Base-by-base conservation (phyloP, 1,140 invertebrate genomes). In the Caenorhabditis brenneri region DNA sequence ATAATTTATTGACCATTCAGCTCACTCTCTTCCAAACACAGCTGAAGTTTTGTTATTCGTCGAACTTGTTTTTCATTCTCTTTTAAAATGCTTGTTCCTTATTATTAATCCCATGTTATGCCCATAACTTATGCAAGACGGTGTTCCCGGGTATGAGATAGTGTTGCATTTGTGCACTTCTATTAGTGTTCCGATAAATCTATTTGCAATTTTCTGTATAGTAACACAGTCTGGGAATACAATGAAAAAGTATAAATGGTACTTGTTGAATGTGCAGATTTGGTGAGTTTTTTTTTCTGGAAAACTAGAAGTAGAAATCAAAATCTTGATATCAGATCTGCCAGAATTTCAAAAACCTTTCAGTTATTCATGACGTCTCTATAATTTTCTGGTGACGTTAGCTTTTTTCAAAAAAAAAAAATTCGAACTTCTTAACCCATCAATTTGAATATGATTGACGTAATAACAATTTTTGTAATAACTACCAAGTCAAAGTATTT, bases 211-310 rank as follows among this genome's bases (percentile, higher is more conserved):
- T 42, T 74, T 74, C 46, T 74, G 65, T 31, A 74, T 74, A 10
- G 6, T 24, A 10, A 74, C 65, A 42, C 65, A 74, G 10, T 42
- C 65, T 0, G 42, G 36, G 19, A 74, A 15, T 42, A 24, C 36
- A 10, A 74, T 74, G 65, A 74, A 74, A 42, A 39, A 74, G 10
- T 74, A 74, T 12, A 74, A 74, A 24, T 74, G 65, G 65, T 74
- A 74, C 46, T 74, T 74, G n/a, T 74, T 74, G 36, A 74, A 74
- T 46, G 65, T 74, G n/a, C 65, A 74, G n/a, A 74, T 74, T 12
- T 74, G 65, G 65, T 74, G 22, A 74, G 65, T 27, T 55, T 55
- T 7, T 27, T 42, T 42, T 42, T 42, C 39, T 42, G 5, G 39
- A 7, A 7, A 27, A 27, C 53, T 29, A 27, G 24, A 27, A 27